Conservation (phyloP, 2,113 vertebrate species). For the Ranitomeya imitator region DNA sequence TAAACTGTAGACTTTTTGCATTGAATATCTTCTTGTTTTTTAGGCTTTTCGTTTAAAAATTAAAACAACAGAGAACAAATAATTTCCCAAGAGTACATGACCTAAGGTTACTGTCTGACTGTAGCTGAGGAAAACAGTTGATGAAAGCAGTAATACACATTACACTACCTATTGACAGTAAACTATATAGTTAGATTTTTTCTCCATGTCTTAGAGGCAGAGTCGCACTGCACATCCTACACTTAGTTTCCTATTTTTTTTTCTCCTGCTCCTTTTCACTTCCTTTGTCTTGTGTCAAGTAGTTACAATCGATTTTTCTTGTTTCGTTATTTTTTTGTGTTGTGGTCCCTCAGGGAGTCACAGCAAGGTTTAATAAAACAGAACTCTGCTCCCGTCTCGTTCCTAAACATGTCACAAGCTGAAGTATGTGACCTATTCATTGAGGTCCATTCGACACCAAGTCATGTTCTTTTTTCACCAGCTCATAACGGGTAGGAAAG, state of each 20-base stretch:
- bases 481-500: constrained; percentile 4
- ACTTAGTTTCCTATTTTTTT: background rate
- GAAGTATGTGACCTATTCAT: constrained; percentile 53
- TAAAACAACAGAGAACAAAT: background rate
- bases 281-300: constrained; percentile 50
- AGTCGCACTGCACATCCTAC: constrained; percentile 10
- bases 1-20: background rate
- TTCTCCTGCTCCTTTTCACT: constrained; percentile 14
- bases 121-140: background rate
- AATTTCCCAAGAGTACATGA: background rate
- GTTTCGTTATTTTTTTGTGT: constrained; percentile 35
- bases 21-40: background rate
- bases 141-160: constrained; percentile 7
- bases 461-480: constrained; percentile 36
- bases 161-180: background rate
- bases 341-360: constrained; percentile 46
- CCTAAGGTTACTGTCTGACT: background rate
- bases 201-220: background rate
- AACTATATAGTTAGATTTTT: background rate
- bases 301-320: constrained; percentile 49
- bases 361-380: constrained; percentile 48
- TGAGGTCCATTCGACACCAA: constrained; percentile 48
- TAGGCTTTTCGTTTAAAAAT: background rate
- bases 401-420: constrained; percentile 53
- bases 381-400: constrained; percentile 41